A percentile compares a stretch with the other conserved stretches of the same genome.
phyloP scores from a whole-genome alignment of 2,113 vertebrate genomes.

The Saguinus midas region DNA sequence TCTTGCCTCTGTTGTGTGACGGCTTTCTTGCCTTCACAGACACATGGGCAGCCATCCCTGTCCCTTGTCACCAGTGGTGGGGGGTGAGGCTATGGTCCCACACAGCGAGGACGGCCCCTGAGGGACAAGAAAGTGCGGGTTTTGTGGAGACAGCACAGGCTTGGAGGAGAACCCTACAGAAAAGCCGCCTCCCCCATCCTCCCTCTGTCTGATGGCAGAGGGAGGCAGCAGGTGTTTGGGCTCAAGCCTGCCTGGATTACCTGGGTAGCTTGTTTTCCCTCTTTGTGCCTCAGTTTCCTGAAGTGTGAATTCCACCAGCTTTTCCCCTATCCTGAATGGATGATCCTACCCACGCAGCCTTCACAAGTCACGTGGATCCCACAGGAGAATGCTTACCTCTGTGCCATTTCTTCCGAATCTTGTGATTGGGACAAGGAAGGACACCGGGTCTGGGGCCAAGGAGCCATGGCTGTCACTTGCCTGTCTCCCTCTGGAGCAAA shows the following conservation, averaged over 20 bases:
- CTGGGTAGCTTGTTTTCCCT: too few relatives aligned
- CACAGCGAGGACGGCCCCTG: background rate
- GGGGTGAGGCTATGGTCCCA: background rate
- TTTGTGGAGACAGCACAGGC: fast-evolving
- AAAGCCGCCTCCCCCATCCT: too few relatives aligned
- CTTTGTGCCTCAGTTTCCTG: background rate
- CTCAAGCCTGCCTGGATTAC: background rate
- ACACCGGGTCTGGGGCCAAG: fast-evolving
- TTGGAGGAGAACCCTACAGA: fast-evolving
- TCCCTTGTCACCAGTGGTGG: fast-evolving
- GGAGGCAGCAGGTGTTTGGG: fast-evolving
- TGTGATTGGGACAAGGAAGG: background rate
- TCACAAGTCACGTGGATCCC: fast-evolving
- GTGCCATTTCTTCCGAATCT: fast-evolving
- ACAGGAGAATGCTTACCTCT: fast-evolving
- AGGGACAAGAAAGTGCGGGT: background rate
- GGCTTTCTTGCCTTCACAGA: background rate
- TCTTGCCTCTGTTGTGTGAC: background rate
- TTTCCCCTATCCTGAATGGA: fast-evolving
- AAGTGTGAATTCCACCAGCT: background rate
- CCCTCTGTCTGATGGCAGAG: background rate
- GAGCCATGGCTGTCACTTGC: fast-evolving
- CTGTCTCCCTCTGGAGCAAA: background rate
- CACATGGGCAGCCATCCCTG: fast-evolving
- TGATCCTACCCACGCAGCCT: fast-evolving